Evolutionary conservation across 2,888 invertebrate genomes (phyloP), one percentile per base, ranked within the genome.

Genomic region (Mimas tiliae): DNA sequence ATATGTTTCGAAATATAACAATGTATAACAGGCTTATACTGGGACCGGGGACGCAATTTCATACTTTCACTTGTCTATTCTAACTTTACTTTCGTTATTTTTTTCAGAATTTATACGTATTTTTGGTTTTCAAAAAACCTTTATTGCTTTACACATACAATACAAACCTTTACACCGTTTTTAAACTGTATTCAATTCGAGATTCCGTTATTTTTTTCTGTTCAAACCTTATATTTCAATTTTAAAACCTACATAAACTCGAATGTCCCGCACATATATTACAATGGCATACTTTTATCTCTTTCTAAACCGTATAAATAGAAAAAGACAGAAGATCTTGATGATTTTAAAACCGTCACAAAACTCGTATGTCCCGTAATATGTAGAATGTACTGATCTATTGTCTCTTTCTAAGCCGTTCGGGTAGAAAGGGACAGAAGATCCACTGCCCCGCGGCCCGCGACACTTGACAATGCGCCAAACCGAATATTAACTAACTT

Each of bases 381-480:
- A 16, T 16, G 9, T 16, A 34, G 9, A 11, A 16, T 16, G 9
- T 16, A n/a, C 6, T n/a, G 55, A 55, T 38, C 55, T 42, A 42
- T 11, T 6, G 42, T 42, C 58, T 42, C 58, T 42, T 21, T 58
- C 58, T 58, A 58, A 42, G 1, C 19, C 0, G 11, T 42, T 11
- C 7, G 27, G 27, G 14, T 58, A 58, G 58, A 58, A 58, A 58
- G 12, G 42, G 58, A 58, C 42, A 19, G 19, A 58, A 65, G 47
- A 38, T 21, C 42, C 52, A 34, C 63, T 53, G 42, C 68, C 65
- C 16, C 65, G 45, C 50, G 9, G 63, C 27, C 53, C 67, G 67
- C 65, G 66, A 65, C 68, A 67, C 72, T 88, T 83, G 90, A 90
- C 90, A 89, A 87, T 84, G 88, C 90, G 88, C 89, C 89, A 88